Evolutionary conservation across 1,140 invertebrate genomes (phyloP), one percentile per base, ranked within the genome.

Genomic region (Centruroides vittatus): DNA sequence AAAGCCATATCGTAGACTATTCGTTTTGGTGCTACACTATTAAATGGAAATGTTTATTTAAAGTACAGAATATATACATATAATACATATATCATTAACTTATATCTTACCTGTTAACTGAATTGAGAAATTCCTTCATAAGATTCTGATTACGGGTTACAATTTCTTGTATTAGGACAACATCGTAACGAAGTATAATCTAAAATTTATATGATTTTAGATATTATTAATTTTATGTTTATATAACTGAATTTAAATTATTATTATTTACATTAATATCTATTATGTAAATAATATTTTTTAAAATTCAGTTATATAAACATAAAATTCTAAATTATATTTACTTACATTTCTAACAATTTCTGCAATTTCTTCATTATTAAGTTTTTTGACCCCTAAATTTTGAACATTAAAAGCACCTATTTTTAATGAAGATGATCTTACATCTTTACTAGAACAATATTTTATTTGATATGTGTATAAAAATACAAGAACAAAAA

Each of bases 371-470:
- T 52, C 60, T 11, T 57, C 47, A 34, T 63, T 63, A 10, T 13
- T 7, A 13, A 63, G 23, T n/a, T 63, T 63, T 11, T 55, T 59
- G 7, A 34, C 3, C 2, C 62, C 62, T 5, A 63, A 35, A 34
- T 63, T 63, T 34, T 63, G 58, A n/a, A 63, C 60, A 50, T 63
- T 63, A 46, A 63, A 63, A 4, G 62, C 53, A 7, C 62, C 62
- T 4, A 63, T 46, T 1, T 41, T 35, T 5, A 63, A 35, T 10
- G 23, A 23, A 58, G 62, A 41, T 55, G 51, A 10, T 63, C 62
- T 4, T 60, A 41, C 4, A 57, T 34, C 9, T 59, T 54, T 35
- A 5, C 41, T 41, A 23, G 23, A 23, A 23, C 23, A 23, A 23
- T 23, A 23, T 23, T 23, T 23, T 23, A 23, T 23, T 23, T 23